A percentile compares a stretch with the other conserved stretches of the same genome.
These are phyloP conservation scores for Stegodyphus mimosarum DNA, from an alignment of 1,140 invertebrate genomes.

Conservation along the genomic window DNA sequence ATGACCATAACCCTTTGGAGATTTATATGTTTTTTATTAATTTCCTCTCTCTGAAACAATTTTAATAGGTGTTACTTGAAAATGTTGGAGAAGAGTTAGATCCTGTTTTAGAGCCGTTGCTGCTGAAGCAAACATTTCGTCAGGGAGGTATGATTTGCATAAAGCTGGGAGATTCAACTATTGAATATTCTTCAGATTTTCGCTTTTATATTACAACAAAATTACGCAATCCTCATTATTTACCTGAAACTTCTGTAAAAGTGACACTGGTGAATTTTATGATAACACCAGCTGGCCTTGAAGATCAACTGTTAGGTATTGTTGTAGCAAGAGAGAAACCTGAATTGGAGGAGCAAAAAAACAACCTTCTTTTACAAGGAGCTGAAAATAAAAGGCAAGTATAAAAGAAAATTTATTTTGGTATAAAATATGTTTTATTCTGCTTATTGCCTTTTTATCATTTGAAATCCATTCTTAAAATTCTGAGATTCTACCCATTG, in stretches of 20 bases:
- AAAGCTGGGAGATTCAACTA: constrained; percentile 72
- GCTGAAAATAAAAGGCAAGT: constrained; percentile 71
- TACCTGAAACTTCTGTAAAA: constrained; percentile 73
- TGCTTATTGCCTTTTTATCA: no score
- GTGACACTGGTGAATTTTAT: constrained; percentile 74
- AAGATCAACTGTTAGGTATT: constrained; percentile 73
- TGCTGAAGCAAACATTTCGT: constrained; percentile 74
- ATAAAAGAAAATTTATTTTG: neutral
- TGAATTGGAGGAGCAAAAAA: constrained; percentile 73
- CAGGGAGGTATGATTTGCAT: constrained; percentile 73
- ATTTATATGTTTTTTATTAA: no score
- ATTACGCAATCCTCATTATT: constrained; percentile 71
- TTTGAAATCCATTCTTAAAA: no score
- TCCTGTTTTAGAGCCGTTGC: constrained; percentile 72
- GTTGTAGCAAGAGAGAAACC: constrained; percentile 73
- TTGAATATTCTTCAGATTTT: constrained; percentile 89
- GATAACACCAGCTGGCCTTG: constrained; percentile 72
- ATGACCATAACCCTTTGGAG: no score
- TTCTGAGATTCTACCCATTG: no score
- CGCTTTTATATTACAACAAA: constrained; percentile 72
- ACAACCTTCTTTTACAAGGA: constrained; percentile 71
- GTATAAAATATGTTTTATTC: no score
- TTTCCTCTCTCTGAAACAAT: no score
- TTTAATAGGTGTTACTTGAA: constrained; percentile 66
- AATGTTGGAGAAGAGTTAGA: constrained; percentile 72